Evolutionary conservation across 1,140 invertebrate genomes (phyloP).

Genomic region (Drosophila teissieri): DNA sequence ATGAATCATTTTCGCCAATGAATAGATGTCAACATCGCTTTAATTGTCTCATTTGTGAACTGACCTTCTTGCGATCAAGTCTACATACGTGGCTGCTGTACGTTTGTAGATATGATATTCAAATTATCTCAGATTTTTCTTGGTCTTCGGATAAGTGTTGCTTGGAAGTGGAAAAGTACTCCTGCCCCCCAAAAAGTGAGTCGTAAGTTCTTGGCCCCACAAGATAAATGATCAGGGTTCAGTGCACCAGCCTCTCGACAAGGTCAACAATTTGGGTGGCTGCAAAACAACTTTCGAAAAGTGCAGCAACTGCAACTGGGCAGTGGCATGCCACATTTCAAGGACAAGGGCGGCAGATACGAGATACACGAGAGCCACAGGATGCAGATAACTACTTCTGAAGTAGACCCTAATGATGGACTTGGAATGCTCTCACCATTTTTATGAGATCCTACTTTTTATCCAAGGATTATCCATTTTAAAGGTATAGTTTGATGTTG

Average conservation of each 20-base stretch:
- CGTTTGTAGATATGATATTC: slow-evolving; percentile 13
- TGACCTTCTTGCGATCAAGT: slow-evolving; percentile 50
- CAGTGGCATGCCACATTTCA: slow-evolving; percentile 50
- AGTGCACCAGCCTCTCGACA: slow-evolving; percentile 45
- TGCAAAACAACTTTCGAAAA: slow-evolving; percentile 72
- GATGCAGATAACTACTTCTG: background rate
- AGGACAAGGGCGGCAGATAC: slow-evolving; percentile 60
- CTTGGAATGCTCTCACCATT: too few species aligned
- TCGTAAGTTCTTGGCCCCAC: background rate
- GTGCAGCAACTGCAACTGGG: slow-evolving; percentile 28
- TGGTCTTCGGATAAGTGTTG: slow-evolving; percentile 23
- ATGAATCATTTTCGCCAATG: slow-evolving; percentile 57
- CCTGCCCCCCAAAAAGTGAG: background rate
- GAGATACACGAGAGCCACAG: slow-evolving; percentile 8
- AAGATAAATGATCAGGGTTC: slow-evolving; percentile 37
- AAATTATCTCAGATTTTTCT: slow-evolving; percentile 29
- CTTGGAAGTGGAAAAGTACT: background rate
- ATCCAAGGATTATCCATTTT: too few species aligned
- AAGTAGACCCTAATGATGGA: too few species aligned
- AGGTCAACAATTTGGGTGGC: slow-evolving; percentile 63
- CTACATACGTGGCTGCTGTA: slow-evolving; percentile 12
- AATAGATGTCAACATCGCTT: slow-evolving; percentile 42
- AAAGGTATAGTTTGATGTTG: too few species aligned
- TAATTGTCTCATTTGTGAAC: slow-evolving; percentile 27
- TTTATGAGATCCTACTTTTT: too few species aligned